These are phyloP conservation scores for Micronycteris hirsuta DNA, from an alignment of 2,113 vertebrate genomes.

Conservation along the genomic window DNA sequence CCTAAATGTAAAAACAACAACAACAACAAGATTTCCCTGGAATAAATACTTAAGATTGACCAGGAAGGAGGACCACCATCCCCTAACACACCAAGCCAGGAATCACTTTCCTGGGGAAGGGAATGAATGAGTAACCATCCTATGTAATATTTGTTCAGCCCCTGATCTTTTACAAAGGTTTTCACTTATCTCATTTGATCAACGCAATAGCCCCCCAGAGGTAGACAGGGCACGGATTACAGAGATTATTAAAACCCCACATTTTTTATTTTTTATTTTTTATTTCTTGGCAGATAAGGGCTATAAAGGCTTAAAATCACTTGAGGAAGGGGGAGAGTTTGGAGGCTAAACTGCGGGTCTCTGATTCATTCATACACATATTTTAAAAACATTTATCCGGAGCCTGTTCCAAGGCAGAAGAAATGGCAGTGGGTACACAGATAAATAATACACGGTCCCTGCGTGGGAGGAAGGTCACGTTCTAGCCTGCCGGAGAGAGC, in stretches of 20 bases:
- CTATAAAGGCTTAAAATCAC: slow-evolving; percentile 15
- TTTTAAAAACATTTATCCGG: slow-evolving; percentile 34
- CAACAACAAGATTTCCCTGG: slow-evolving; percentile 63
- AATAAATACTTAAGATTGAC: slow-evolving; percentile 76
- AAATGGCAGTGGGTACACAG: slow-evolving; percentile 42
- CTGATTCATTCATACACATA: neutral
- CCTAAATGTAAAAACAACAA: slow-evolving; percentile 23
- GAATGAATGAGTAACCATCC: slow-evolving; percentile 32
- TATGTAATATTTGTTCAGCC: slow-evolving; percentile 23
- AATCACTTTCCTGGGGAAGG: slow-evolving; percentile 50
- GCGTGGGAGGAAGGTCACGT: slow-evolving; percentile 10
- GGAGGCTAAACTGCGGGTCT: neutral
- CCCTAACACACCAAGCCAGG: slow-evolving; percentile 60
- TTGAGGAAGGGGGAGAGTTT: neutral
- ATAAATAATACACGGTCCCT: slow-evolving; percentile 29
- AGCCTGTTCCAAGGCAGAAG: slow-evolving; percentile 7
- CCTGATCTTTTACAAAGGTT: slow-evolving; percentile 17
- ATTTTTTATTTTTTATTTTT: too few species aligned
- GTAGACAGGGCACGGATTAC: neutral
- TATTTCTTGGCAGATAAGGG: neutral
- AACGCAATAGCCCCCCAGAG: slow-evolving; percentile 20
- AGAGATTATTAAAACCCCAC: slow-evolving; percentile 11
- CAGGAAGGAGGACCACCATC: slow-evolving; percentile 67
- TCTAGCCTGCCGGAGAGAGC: neutral
- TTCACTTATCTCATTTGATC: slow-evolving; percentile 44